These are phyloP conservation scores for Turdus rufiventris DNA, from an alignment of 2,113 vertebrate species.

Conservation along the genomic window DNA sequence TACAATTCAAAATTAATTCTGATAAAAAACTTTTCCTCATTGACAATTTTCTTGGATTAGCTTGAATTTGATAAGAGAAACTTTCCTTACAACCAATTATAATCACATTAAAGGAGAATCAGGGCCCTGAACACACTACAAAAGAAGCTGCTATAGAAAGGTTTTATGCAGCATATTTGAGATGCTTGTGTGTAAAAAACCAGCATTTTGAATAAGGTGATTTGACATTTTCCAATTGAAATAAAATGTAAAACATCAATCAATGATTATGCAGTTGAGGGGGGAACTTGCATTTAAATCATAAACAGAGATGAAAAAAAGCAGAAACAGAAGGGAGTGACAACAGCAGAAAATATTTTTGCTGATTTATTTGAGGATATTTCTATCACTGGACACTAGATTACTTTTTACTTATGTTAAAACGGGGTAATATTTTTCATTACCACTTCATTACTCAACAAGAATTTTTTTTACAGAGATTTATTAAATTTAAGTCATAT, in stretches of 20 bases:
- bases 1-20: background rate
- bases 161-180: background rate
- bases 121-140: background rate
- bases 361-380: background rate
- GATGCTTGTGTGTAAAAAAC: background rate
- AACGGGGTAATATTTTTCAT: background rate
- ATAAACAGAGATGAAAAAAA: background rate
- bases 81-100: background rate
- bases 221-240: background rate
- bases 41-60: background rate
- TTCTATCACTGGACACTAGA: background rate
- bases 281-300: background rate
- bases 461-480: background rate
- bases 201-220: background rate
- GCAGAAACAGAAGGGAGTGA: background rate
- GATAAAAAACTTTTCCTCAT: background rate
- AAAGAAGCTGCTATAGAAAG: accelerated
- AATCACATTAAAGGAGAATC: background rate
- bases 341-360: background rate
- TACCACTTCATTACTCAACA: background rate
- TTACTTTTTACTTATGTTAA: background rate
- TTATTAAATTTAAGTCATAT: background rate
- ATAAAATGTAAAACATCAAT: background rate
- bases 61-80: background rate
- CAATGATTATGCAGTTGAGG: background rate